A percentile compares a stretch with the other conserved stretches of the same genome.
These are phyloP conservation scores for Empidonax alnorum DNA, from an alignment of 2,113 vertebrate genomes.

Conservation along the genomic window DNA sequence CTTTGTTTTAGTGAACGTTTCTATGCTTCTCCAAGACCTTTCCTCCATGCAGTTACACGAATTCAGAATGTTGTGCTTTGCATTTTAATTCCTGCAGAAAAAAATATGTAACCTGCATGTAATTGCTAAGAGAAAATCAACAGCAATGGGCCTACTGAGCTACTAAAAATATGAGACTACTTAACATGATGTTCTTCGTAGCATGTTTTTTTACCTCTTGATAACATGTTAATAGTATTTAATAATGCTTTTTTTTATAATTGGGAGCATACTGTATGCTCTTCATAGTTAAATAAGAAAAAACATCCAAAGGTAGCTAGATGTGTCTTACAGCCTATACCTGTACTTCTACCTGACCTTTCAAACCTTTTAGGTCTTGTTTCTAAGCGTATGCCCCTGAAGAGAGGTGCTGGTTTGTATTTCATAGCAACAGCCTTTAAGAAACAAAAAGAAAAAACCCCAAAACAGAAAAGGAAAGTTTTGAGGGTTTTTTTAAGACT, in stretches of 20 bases:
- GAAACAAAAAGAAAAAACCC: neutral
- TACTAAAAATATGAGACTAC: conserved; percentile 40
- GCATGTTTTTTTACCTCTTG: conserved; percentile 40
- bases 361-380: neutral
- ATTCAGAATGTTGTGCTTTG: conserved; percentile 38
- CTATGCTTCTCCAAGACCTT: neutral
- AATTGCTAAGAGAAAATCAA: conserved; percentile 19
- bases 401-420: neutral
- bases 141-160: neutral
- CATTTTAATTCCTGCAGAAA: conserved; percentile 46
- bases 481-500: neutral
- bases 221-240: neutral
- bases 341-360: neutral
- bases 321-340: neutral
- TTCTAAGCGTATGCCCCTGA: neutral
- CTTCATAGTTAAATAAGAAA: neutral
- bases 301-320: neutral
- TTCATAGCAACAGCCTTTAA: neutral
- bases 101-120: conserved; percentile 36
- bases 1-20: neutral
- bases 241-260: neutral
- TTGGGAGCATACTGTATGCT: neutral
- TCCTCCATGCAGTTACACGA: neutral
- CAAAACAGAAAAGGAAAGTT: neutral
- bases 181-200: neutral